phyloP scores from a whole-genome alignment of 2,888 invertebrate genomes.

The Ceratothoa steindachneri region DNA sequence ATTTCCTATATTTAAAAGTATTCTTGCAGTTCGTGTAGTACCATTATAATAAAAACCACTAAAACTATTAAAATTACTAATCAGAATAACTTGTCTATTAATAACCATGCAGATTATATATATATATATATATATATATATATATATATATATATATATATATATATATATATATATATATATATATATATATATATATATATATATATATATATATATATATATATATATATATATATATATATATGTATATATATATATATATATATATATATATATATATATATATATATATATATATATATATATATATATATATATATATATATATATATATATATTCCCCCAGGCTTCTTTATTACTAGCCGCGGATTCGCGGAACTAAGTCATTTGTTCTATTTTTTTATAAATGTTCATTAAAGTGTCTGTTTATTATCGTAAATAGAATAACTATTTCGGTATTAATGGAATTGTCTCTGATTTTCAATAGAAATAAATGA shows the following conservation, averaged over 20 bases:
- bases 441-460: no score
- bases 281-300: background rate
- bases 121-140: background rate
- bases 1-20: no score
- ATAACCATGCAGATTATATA: background rate
- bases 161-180: background rate
- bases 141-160: background rate
- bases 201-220: background rate
- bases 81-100: no score
- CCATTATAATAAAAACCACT: no score
- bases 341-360: no score
- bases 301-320: background rate
- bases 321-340: background rate
- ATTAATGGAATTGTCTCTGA: no score
- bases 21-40: no score
- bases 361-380: no score
- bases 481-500: no score
- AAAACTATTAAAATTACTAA: no score
- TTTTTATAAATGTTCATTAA: background rate
- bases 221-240: background rate
- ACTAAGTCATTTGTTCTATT: no score
- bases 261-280: background rate
- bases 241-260: background rate
- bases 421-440: background rate
- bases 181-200: background rate